phyloP scores from a whole-genome alignment of 2,888 invertebrate species.

The Oegoconia quadripuncta region DNA sequence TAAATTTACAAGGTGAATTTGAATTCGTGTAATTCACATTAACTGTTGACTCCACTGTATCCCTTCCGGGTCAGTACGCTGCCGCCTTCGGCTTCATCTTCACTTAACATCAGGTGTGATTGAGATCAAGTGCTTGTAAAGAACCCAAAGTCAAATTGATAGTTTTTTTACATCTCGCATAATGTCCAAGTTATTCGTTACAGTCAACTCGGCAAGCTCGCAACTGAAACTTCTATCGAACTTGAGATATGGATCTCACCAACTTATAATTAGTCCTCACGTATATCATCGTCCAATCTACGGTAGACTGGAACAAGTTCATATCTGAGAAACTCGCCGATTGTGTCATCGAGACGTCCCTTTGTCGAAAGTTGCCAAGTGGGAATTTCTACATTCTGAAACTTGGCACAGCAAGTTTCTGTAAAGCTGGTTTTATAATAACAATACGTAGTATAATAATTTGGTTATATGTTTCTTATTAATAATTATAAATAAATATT shows the following conservation, averaged over 20 bases:
- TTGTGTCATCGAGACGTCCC: conserved; percentile 3
- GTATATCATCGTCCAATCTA: conserved; percentile 3
- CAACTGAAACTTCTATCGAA: conserved; percentile 8
- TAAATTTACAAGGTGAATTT: no score
- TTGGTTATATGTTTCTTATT: neutral
- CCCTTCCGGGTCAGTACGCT: no score
- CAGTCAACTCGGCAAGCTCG: no score
- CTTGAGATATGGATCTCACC: neutral
- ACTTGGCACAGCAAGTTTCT: neutral
- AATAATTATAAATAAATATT: no score
- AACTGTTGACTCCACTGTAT: no score
- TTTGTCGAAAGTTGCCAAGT: conserved; percentile 1
- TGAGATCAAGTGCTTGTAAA: neutral
- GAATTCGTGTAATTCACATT: no score
- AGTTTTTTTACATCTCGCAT: no score
- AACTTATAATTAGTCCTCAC: conserved; percentile 5
- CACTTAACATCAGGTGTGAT: neutral
- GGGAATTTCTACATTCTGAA: conserved; percentile 6
- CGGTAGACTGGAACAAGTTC: conserved; percentile 1
- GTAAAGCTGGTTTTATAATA: neutral
- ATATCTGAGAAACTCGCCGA: conserved; percentile 3
- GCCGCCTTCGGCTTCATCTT: no score
- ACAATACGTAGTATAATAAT: neutral
- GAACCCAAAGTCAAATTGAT: no score
- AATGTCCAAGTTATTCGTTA: no score